These are phyloP conservation scores for Mormyrus iriodes DNA, from an alignment of 2,113 vertebrate species.

Conservation along the genomic window DNA sequence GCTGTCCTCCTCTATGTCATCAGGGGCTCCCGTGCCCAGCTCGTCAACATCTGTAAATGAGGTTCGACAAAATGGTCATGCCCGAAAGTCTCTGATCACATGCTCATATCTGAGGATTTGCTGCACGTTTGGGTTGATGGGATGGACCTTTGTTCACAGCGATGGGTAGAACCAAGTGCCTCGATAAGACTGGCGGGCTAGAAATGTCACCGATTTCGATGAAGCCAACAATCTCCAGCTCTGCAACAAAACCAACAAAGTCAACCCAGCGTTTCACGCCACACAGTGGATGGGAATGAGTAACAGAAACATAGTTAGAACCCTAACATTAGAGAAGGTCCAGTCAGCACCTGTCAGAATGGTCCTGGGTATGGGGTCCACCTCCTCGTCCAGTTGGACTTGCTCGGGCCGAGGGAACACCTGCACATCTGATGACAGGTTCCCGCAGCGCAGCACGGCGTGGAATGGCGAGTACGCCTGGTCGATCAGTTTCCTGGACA, in stretches of 20 bases:
- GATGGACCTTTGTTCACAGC: slow-evolving; percentile 90
- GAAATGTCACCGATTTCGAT: slow-evolving; percentile 96
- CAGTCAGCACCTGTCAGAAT: slow-evolving; percentile 76
- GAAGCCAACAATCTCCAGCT: slow-evolving; percentile 93
- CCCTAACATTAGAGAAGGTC: slow-evolving; percentile 9
- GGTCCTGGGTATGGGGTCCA: slow-evolving; percentile 79
- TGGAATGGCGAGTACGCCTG: slow-evolving; percentile 92
- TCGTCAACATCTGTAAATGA: slow-evolving; percentile 81
- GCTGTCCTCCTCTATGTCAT: slow-evolving; percentile 89
- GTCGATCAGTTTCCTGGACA: slow-evolving; percentile 84
- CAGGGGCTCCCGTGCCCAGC: slow-evolving; percentile 81
- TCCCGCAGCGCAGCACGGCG: slow-evolving; percentile 88
- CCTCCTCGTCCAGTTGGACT: slow-evolving; percentile 85
- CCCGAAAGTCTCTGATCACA: background rate
- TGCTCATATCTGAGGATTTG: background rate
- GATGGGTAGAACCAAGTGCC: slow-evolving; percentile 91
- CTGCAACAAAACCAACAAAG: slow-evolving; percentile 55
- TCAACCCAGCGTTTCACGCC: slow-evolving; percentile 17
- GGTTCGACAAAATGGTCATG: slow-evolving; percentile 2
- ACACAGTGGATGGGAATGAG: background rate
- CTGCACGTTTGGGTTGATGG: background rate
- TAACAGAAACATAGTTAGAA: slow-evolving; percentile 21
- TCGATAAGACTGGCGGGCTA: slow-evolving; percentile 90
- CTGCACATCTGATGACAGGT: slow-evolving; percentile 90
- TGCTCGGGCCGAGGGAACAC: slow-evolving; percentile 95